Evolutionary conservation across 1,140 invertebrate species (phyloP).

Genomic region (Drosophila pruinosa): DNA sequence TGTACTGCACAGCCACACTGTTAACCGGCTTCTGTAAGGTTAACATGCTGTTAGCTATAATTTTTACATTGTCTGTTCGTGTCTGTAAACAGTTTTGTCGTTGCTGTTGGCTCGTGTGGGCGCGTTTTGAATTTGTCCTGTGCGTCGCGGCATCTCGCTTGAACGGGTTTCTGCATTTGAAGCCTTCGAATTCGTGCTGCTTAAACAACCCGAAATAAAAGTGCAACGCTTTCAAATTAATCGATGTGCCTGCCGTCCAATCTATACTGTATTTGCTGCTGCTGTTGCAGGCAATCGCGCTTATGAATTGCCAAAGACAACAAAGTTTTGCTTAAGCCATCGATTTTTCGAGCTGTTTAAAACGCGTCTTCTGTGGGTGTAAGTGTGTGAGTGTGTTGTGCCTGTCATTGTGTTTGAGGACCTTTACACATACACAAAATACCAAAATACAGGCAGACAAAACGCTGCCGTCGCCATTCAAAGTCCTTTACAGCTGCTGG

Average conservation of each 20-base stretch:
- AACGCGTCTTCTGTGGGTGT: constrained; percentile 28
- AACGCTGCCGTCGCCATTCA: constrained; percentile 11
- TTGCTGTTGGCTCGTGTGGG: constrained; percentile 29
- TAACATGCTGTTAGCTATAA: neutral
- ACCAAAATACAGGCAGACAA: constrained; percentile 20
- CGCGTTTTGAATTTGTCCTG: constrained; percentile 14
- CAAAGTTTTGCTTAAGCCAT: constrained; percentile 36
- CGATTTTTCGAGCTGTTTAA: constrained; percentile 52
- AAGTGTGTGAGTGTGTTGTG: constrained; percentile 14
- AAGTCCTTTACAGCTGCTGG: constrained; percentile 47
- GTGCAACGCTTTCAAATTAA: constrained; percentile 42
- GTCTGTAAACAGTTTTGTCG: constrained; percentile 33
- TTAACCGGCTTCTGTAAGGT: constrained; percentile 18
- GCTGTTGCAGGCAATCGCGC: constrained; percentile 2
- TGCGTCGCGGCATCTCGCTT: constrained; percentile 9
- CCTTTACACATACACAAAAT: constrained; percentile 25
- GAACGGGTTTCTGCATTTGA: constrained; percentile 36
- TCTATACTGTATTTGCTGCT: constrained; percentile 15
- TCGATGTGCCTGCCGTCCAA: constrained; percentile 43
- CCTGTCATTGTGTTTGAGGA: constrained; percentile 32
- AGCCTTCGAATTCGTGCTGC: constrained; percentile 31
- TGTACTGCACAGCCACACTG: constrained; percentile 8
- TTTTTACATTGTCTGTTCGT: neutral
- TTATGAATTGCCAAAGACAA: constrained; percentile 25
- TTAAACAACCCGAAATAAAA: constrained; percentile 20